Evolutionary conservation across 2,888 invertebrate genomes (phyloP).

Genomic region (Sisyra nigra): DNA sequence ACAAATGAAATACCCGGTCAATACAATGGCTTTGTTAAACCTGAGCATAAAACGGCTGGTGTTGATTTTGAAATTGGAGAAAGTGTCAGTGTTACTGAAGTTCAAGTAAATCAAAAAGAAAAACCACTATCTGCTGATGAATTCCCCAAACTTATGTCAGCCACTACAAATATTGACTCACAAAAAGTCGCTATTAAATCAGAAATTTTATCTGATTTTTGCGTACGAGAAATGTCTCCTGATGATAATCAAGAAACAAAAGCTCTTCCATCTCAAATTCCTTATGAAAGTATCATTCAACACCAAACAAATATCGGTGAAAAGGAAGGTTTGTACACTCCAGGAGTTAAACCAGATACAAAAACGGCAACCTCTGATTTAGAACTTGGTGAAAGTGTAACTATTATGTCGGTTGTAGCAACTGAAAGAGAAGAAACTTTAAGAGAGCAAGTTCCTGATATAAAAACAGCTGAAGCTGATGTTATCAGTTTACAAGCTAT

Average conservation of each 20-base stretch:
- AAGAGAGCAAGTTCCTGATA: constrained; percentile 20
- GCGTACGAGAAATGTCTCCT: constrained; percentile 29
- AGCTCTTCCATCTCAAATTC: constrained; percentile 30
- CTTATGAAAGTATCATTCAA: constrained; percentile 37
- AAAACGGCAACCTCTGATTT: constrained; percentile 32
- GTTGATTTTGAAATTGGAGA: constrained; percentile 37
- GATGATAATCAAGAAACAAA: constrained; percentile 20
- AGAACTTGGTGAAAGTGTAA: constrained; percentile 36
- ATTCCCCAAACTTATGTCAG: constrained; percentile 29
- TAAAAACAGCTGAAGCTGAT: constrained; percentile 27
- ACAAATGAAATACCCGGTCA: constrained; percentile 35
- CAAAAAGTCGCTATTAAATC: constrained; percentile 39
- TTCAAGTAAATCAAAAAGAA: constrained; percentile 33
- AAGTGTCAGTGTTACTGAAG: constrained; percentile 41
- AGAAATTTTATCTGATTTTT: constrained; percentile 34
- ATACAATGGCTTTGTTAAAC: constrained; percentile 26
- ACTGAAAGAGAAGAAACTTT: constrained; percentile 39
- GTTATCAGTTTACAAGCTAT: constrained; percentile 32
- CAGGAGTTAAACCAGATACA: constrained; percentile 25
- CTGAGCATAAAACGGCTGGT: constrained; percentile 35
- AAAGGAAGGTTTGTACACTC: constrained; percentile 33
- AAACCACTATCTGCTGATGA: constrained; percentile 25
- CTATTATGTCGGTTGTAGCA: constrained; percentile 35
- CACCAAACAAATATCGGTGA: constrained; percentile 39
- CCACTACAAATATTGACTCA: constrained; percentile 33